Percentiles rank a stretch among this genome's conserved stretches.
phyloP scores from a whole-genome alignment of 92 coral and sea anemone genomes.

The Bergia sp. region DNA sequence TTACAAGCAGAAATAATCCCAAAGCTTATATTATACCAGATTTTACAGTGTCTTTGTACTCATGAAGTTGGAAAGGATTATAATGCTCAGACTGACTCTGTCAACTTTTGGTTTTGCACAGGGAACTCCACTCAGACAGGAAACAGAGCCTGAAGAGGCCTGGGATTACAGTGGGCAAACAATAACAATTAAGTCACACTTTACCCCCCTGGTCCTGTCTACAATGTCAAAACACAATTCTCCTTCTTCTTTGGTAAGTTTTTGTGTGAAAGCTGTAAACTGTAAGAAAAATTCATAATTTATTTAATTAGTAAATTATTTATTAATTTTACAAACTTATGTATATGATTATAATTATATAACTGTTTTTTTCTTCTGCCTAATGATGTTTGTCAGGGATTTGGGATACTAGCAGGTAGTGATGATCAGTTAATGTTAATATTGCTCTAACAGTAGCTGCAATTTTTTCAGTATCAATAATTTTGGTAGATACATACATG shows the following conservation, averaged over 20 bases:
- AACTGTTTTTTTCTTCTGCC: no score
- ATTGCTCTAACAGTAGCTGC: no score
- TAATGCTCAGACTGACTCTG: neutral
- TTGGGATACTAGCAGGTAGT: no score
- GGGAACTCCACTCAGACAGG: neutral
- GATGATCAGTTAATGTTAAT: no score
- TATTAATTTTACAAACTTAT: no score
- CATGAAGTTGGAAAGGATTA: neutral
- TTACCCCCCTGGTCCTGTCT: conserved; percentile 74
- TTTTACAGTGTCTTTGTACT: neutral
- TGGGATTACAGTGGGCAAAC: conserved; percentile 66
- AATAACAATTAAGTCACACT: conserved; percentile 66
- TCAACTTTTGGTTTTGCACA: neutral
- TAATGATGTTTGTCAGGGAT: no score
- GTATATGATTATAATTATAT: no score
- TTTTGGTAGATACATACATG: no score
- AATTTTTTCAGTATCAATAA: no score
- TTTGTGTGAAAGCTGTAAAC: neutral
- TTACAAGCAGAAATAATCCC: no score
- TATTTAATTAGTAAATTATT: no score
- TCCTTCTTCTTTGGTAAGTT: conserved; percentile 58
- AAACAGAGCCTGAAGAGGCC: conserved; percentile 26
- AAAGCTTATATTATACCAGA: neutral
- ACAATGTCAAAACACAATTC: conserved; percentile 83
- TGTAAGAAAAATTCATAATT: neutral